phyloP scores from a whole-genome alignment of 2,797 vertebrate genomes.

The Phalanger gymnotis region DNA sequence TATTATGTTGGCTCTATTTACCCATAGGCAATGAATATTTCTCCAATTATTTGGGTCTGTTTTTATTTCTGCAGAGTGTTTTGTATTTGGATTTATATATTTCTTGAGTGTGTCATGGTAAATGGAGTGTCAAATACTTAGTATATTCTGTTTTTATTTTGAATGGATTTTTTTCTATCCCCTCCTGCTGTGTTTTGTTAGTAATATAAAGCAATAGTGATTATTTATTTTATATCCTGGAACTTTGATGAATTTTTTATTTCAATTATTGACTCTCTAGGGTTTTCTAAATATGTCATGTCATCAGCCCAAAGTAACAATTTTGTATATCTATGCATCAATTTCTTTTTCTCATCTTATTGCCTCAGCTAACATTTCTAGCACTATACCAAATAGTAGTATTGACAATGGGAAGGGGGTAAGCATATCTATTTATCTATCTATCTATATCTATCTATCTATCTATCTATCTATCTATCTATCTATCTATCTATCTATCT shows the following conservation, averaged over 20 bases:
- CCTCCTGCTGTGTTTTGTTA: not conserved
- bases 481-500: too few relatives aligned
- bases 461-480: too few relatives aligned
- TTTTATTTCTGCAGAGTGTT: not conserved
- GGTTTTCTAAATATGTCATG: not conserved
- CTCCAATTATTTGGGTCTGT: not conserved
- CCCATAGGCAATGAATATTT: not conserved
- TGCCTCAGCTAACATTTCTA: not conserved
- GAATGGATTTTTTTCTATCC: not conserved
- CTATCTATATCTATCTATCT: too few relatives aligned
- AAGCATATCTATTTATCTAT: not conserved
- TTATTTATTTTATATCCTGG: not conserved
- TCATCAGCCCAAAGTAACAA: not conserved
- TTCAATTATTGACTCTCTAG: not conserved
- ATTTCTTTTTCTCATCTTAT: not conserved
- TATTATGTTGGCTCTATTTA: not conserved
- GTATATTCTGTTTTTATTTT: not conserved
- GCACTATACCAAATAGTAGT: not conserved
- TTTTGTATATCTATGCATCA: not conserved
- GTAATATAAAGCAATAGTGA: not conserved
- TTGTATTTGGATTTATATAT: not conserved
- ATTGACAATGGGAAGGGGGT: not conserved
- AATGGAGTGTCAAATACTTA: not conserved
- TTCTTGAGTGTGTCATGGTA: not conserved
- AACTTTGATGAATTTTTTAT: not conserved